These are phyloP conservation scores for Tangara arthus DNA, from an alignment of 2,797 vertebrate species.

Conservation along the genomic window DNA sequence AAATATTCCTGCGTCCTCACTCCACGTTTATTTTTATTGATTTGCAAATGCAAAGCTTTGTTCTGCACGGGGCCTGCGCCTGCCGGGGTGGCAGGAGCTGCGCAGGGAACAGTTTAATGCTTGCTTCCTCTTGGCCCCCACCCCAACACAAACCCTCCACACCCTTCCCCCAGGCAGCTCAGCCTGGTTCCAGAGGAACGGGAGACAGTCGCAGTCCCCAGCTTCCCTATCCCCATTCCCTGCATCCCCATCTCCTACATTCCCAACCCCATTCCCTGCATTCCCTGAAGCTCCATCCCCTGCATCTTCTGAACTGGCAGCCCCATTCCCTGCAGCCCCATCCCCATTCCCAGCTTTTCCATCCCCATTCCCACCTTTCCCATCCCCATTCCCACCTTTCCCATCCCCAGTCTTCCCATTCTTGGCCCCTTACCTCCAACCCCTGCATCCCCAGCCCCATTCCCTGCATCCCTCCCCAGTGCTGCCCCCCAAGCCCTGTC, in stretches of 20 bases:
- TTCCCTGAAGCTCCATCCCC: not conserved
- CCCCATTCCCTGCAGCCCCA: too few relatives aligned
- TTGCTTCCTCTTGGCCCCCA: not conserved
- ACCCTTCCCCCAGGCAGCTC: not conserved
- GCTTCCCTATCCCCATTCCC: not conserved
- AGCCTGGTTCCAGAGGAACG: not conserved
- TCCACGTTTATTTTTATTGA: slow-evolving; percentile 63
- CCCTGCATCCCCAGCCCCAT: too few relatives aligned
- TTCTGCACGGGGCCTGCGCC: not conserved
- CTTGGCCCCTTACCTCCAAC: too few relatives aligned
- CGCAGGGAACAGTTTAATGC: slow-evolving; percentile 3
- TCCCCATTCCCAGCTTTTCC: not conserved
- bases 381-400: too few relatives aligned
- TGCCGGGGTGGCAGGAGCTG: slow-evolving; percentile 12
- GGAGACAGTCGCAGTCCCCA: not conserved
- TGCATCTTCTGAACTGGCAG: not conserved
- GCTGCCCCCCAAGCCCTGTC: not conserved
- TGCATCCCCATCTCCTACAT: not conserved
- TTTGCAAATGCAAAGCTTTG: slow-evolving; percentile 65
- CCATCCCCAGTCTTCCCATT: too few relatives aligned
- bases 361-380: too few relatives aligned
- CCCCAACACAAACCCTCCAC: not conserved
- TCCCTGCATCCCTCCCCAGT: too few relatives aligned
- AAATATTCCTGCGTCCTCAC: slow-evolving; percentile 49
- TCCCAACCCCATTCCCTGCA: not conserved